Percentiles rank a stretch among this genome's conserved stretches.
phyloP scores from a whole-genome alignment of 2,797 vertebrate species.

The Danio tinwini region DNA sequence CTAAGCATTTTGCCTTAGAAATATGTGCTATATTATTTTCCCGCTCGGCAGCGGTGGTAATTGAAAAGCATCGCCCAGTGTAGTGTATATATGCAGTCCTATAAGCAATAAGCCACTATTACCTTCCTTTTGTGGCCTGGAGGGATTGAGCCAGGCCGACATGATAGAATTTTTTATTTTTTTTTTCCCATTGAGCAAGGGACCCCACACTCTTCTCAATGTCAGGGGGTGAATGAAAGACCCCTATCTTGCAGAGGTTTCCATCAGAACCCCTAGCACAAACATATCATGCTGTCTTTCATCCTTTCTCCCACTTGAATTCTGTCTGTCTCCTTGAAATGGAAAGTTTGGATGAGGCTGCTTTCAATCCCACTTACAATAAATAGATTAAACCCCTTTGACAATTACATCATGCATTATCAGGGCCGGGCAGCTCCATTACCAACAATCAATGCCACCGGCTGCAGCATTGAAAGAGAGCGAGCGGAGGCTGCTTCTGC shows the following conservation, averaged over 20 bases:
- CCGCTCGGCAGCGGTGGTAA: slow-evolving; percentile 68
- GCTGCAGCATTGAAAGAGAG: slow-evolving; percentile 75
- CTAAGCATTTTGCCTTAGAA: slow-evolving; percentile 77
- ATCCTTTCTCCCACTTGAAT: slow-evolving; percentile 39
- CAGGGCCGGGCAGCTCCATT: slow-evolving; percentile 86
- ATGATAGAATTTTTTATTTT: slow-evolving; percentile 75
- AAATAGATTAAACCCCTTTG: slow-evolving; percentile 89
- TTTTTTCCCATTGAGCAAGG: slow-evolving; percentile 68
- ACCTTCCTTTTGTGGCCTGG: slow-evolving; percentile 71
- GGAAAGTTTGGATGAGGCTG: slow-evolving; percentile 70
- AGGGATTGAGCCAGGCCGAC: slow-evolving; percentile 58
- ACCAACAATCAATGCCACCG: slow-evolving; percentile 82
- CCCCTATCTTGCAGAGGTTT: slow-evolving; percentile 33
- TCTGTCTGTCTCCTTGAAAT: slow-evolving; percentile 70
- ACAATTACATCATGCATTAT: slow-evolving; percentile 92
- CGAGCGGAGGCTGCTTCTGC: slow-evolving; percentile 73
- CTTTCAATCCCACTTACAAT: slow-evolving; percentile 76
- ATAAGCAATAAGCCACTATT: slow-evolving; percentile 78
- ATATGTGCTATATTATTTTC: slow-evolving; percentile 72
- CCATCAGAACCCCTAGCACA: slow-evolving; percentile 37
- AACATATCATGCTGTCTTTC: slow-evolving; percentile 40
- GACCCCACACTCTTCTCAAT: slow-evolving; percentile 67
- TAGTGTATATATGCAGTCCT: slow-evolving; percentile 76
- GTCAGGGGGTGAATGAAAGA: slow-evolving; percentile 68
- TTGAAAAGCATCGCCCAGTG: slow-evolving; percentile 84